These are phyloP conservation scores for Episyrphus balteatus DNA, from an alignment of 1,140 invertebrate genomes.

Conservation along the genomic window DNA sequence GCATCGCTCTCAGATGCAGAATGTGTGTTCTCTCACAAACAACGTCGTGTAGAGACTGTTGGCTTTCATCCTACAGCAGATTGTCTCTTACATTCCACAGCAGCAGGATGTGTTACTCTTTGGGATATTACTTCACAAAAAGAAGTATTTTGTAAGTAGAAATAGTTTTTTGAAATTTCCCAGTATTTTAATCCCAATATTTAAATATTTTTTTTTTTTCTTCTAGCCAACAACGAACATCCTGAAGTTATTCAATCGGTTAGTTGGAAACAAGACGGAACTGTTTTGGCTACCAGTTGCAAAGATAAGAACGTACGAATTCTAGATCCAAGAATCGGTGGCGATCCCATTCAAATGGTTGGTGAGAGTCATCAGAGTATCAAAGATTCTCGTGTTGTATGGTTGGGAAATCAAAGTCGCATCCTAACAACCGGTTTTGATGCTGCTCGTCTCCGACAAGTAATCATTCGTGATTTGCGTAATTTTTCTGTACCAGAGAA, in stretches of 20 bases:
- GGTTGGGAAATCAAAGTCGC: constrained; percentile 70
- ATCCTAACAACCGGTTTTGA: constrained; percentile 76
- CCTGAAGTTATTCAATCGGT: constrained; percentile 73
- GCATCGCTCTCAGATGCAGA: constrained; percentile 69
- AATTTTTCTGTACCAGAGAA: constrained; percentile 69
- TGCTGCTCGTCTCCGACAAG: constrained; percentile 65
- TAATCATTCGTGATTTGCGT: constrained; percentile 75
- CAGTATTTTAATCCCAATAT: neutral
- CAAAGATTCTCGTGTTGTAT: constrained; percentile 81
- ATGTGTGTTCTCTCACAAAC: constrained; percentile 67
- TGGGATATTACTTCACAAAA: constrained; percentile 78
- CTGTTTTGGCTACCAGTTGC: constrained; percentile 58
- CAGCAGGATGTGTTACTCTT: constrained; percentile 67
- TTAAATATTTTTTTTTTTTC: neutral
- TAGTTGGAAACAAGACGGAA: constrained; percentile 75
- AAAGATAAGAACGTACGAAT: constrained; percentile 77
- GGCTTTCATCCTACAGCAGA: constrained; percentile 81
- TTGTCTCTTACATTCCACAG: constrained; percentile 68
- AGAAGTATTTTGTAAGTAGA: constrained; percentile 60
- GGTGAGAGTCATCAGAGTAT: constrained; percentile 74
- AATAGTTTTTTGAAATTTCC: too few species aligned
- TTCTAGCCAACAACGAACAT: constrained; percentile 61
- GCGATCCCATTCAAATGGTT: constrained; percentile 48
- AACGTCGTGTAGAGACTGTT: constrained; percentile 72
- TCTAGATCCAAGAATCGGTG: constrained; percentile 58